Percentiles rank a stretch among this genome's conserved stretches.
Evolutionary conservation across 2,113 vertebrate species (phyloP).

Genomic region (Loxodonta africana): DNA sequence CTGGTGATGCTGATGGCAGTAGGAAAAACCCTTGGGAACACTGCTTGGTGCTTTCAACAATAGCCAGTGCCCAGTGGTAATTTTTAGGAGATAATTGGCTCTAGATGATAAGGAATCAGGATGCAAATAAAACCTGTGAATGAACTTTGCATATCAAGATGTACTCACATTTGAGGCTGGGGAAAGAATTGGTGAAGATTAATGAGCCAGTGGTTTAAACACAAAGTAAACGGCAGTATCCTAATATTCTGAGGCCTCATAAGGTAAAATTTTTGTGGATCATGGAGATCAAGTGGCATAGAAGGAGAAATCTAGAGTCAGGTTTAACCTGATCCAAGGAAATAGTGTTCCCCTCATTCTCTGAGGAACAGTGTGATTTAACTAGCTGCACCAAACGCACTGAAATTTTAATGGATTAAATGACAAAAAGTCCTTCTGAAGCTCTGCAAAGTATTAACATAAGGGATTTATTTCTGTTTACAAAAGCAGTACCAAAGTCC

Average conservation of each 20-base stretch:
- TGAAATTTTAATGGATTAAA: neutral
- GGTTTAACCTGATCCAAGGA: neutral
- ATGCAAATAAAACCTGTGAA: no score
- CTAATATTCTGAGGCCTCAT: neutral
- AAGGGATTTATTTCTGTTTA: neutral
- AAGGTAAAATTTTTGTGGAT: neutral
- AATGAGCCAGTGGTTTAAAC: no score
- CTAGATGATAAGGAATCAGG: no score
- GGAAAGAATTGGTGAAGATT: no score
- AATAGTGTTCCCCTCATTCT: neutral
- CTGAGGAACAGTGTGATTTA: no score
- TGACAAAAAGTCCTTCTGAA: neutral
- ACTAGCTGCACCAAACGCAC: neutral
- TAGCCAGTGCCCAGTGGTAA: neutral
- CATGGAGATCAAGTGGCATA: neutral
- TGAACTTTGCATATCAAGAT: neutral
- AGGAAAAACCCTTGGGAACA: neutral
- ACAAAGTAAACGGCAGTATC: no score
- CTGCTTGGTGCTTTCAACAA: neutral
- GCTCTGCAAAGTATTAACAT: neutral
- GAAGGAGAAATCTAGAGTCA: neutral
- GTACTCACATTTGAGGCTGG: neutral
- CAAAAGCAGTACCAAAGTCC: neutral
- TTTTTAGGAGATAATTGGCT: neutral
- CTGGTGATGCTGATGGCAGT: neutral